Conservation (phyloP, 2,113 vertebrate species). For the Tetrax tetrax region DNA sequence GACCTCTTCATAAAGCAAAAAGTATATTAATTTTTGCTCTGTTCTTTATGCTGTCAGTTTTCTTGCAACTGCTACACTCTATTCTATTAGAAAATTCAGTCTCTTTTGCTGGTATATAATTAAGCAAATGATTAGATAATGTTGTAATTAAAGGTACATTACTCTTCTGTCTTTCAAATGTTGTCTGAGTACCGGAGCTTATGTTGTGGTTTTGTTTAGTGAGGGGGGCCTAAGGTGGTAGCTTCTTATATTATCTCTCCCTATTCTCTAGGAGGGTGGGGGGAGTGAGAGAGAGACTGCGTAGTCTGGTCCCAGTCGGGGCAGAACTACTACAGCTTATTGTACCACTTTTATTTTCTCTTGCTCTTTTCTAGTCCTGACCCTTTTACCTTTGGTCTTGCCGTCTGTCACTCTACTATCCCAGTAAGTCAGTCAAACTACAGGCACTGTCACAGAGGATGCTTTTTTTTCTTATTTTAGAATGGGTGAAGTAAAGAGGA, state of each 20-base stretch:
- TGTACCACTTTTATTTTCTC: neutral
- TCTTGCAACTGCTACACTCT: neutral
- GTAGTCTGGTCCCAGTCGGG: too few relatives aligned
- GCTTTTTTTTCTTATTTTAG: neutral
- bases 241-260: too few relatives aligned
- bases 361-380: neutral
- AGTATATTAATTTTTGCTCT: neutral
- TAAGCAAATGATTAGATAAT: neutral
- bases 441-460: rapidly evolving
- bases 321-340: too few relatives aligned
- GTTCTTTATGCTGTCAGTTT: neutral
- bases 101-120: neutral
- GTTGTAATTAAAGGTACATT: neutral
- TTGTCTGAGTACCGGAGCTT: neutral
- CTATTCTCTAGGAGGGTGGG: too few relatives aligned
- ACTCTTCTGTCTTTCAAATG: neutral
- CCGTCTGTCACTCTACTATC: neutral
- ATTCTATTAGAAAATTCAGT: neutral
- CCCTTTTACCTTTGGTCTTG: neutral
- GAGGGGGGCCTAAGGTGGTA: too few relatives aligned
- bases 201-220: too few relatives aligned
- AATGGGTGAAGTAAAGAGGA: neutral
- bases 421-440: neutral
- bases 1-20: neutral
- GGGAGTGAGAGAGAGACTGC: too few relatives aligned